Base-by-base conservation (phyloP, 1,140 invertebrate genomes). In the Sycophila sp. region DNA sequence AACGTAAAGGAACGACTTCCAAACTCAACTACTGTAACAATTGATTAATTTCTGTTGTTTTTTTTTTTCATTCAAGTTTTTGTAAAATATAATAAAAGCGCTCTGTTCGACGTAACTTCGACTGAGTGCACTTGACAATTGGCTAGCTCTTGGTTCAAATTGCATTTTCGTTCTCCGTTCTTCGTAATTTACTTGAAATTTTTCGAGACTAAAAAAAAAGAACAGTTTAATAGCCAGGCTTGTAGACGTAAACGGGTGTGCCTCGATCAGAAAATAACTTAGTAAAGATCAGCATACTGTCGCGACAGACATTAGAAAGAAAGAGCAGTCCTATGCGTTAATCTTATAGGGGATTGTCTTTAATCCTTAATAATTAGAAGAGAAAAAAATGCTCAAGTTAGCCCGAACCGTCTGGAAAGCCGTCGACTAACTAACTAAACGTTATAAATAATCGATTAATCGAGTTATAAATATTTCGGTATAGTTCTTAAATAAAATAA, bases 391-490 rank as follows among this genome's bases (percentile, higher is more conserved):
- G 69, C 71, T 78, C 70, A 49, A 19, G 56, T 72, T 72, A 69
- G 55, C 58, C 45, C 55, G 36, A 74, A 66, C 60, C 22, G 51
- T 68, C 64, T 76, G 59, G 53, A 73, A 75, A 71, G 47, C 42
- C 45, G 56, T 69, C 71, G 71, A 74, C 73, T 68, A 77, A 72
- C 42, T 69, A 75, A 76, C 59, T 73, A 65, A 78, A 72, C 42
- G 64, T 73, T 79, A 79, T 73, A 75, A 77, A 74, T 74, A 77
- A 78, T 78, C 67, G 49, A 79, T 77, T 76, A 75, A 73, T 73
- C 36, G 38, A 75, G 60, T 75, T 74, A 74, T 74, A 76, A 30
- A 73, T 77, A 77, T 66, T 79, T 77, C 74, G 75, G 69, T 77
- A 73, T 78, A 77, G 60, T 73, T n/a, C n/a, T n/a, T 77, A 76